Evolutionary conservation across 2,113 vertebrate genomes (phyloP).

Genomic region (Lepus americanus): DNA sequence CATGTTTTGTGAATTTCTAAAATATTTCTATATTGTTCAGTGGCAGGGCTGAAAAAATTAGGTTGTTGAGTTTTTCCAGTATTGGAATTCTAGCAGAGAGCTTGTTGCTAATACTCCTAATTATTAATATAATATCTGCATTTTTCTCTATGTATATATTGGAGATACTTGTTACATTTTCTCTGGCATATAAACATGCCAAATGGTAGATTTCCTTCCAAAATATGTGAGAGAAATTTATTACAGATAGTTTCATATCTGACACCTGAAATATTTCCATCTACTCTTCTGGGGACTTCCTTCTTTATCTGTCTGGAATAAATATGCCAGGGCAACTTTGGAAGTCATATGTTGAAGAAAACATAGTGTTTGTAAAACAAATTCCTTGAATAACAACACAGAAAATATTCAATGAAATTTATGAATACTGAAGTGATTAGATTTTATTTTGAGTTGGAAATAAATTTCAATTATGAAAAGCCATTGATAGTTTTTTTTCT

Average conservation of each 20-base stretch:
- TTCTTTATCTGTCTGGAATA: not conserved
- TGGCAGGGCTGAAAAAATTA: not conserved
- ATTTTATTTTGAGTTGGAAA: not conserved
- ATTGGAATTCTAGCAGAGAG: not conserved
- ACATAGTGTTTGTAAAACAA: not conserved
- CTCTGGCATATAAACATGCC: not conserved
- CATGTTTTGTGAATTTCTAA: not conserved
- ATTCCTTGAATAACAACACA: not conserved
- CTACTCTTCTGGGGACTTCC: not conserved
- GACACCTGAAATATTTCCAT: not conserved
- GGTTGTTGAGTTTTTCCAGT: not conserved
- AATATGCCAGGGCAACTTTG: not conserved
- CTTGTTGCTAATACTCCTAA: not conserved
- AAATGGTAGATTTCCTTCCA: not conserved
- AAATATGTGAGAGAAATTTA: conserved; percentile 22
- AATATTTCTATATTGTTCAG: not conserved
- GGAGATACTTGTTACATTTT: not conserved
- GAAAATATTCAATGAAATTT: not conserved
- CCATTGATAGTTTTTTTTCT: not conserved
- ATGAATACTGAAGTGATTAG: not conserved
- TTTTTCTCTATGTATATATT: not conserved
- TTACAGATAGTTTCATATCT: not conserved
- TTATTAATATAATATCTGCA: not conserved
- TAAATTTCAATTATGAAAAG: not conserved
- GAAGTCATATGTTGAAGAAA: not conserved